These are phyloP conservation scores for Agelaius phoeniceus DNA, from an alignment of 2,113 vertebrate species.

Conservation along the genomic window DNA sequence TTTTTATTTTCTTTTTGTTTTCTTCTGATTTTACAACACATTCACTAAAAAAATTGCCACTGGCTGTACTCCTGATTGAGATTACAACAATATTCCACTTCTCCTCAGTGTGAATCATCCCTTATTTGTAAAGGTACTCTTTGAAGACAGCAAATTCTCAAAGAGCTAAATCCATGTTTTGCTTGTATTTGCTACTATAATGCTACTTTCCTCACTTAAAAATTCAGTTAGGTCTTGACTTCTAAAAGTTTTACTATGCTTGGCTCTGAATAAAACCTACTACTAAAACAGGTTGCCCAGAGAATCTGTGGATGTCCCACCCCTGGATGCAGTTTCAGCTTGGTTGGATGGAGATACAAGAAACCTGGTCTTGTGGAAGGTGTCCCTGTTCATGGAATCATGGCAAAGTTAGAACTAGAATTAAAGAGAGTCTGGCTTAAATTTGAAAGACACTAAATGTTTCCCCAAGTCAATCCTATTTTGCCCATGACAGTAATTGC, in stretches of 20 bases:
- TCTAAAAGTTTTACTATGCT: neutral
- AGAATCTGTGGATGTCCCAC: neutral
- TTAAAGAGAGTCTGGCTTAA: neutral
- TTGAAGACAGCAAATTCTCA: neutral
- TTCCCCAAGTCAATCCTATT: neutral
- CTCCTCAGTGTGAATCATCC: neutral
- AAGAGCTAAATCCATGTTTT: neutral
- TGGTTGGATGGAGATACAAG: fast-evolving
- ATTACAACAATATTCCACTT: neutral
- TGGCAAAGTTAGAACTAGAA: neutral
- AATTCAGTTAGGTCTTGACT: neutral
- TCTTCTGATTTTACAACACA: neutral
- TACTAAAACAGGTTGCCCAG: neutral
- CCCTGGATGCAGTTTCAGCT: fast-evolving
- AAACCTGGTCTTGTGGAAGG: neutral
- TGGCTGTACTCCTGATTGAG: neutral
- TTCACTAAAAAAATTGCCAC: neutral
- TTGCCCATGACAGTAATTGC: neutral
- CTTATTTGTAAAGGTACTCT: neutral
- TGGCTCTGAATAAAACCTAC: neutral
- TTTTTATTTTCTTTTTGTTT: neutral
- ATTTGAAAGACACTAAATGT: neutral
- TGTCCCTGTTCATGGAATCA: neutral
- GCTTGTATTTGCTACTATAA: neutral
- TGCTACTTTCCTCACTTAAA: neutral